Base-by-base conservation (phyloP, 2,797 vertebrate genomes). In the Coracias cyanogaster region DNA sequence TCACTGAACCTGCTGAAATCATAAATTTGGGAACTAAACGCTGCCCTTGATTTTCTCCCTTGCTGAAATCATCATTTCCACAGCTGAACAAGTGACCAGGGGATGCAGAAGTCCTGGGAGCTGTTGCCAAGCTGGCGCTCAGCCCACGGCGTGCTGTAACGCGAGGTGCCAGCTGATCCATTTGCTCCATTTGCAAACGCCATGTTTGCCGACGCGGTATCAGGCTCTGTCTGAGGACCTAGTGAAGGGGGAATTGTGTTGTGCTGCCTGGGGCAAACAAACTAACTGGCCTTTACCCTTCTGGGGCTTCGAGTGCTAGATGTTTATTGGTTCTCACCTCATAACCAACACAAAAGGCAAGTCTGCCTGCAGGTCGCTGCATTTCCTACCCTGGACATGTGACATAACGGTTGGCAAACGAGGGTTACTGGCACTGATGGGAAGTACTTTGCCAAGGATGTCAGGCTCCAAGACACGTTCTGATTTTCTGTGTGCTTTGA, bases 161-260 rank as follows among this genome's bases (percentile, higher is more conserved):
- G 9, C 8, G 55, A 82, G 25, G 57, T 87, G 77, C 70, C 89
- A 94, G 71, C 65, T 85, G 86, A 94, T 55, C 48, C 64, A 33
- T 91, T 94, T 89, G 64, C 72, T 55, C 48, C 64, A n/a, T 91
- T 94, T 87, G 64, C 72, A 94, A 96, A 94, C 72, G 84, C 71
- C 25, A 20, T 33, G 89, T 9, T 67, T 82, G 21, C 67, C 76
- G 87, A 91, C 82, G 57, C 74, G 89, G 93, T 95, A 87, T 67
- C 52, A 85, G 82, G 61, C 64, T 62, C 18, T 52, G 64, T 29
- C 93, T 71, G 58, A 96, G 76, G 80, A 55, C 89, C 95, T 95
- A 92, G 96, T 96, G 95, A 95, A 96, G 67, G 78, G 66, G 57
- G 16, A 91, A 95, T 90, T 80, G 43, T n/a, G 52, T 70, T 70